Conservation (phyloP, 2,113 vertebrate species). For the Cyphomyrus discorhynchus region DNA sequence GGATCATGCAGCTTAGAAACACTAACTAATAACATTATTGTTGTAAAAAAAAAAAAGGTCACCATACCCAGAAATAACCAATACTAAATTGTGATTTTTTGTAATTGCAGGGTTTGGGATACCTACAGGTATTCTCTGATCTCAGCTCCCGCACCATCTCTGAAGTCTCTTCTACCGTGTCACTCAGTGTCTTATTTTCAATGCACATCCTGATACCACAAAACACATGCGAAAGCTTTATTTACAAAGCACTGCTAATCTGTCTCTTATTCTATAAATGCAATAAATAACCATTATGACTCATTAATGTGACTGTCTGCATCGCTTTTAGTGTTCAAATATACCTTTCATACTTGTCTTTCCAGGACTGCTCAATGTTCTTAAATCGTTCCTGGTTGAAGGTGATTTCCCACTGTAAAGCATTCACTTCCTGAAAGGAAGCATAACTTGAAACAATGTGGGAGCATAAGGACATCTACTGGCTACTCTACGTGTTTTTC, state of each 20-base stretch:
- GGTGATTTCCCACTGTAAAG: conserved; percentile 85
- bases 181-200: conserved; percentile 73
- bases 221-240: background rate
- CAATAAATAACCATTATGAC: background rate
- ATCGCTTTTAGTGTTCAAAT: background rate
- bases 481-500: background rate
- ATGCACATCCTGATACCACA: conserved; percentile 59
- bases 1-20: background rate
- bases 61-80: background rate
- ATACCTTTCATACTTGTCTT: conserved; percentile 73
- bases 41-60: background rate
- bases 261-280: background rate
- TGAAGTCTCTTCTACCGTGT: conserved; percentile 65
- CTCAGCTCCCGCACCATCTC: conserved; percentile 66
- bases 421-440: conserved; percentile 76
- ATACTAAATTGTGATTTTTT: background rate
- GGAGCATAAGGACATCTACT: background rate
- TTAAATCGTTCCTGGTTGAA: conserved; percentile 81
- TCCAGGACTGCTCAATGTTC: conserved; percentile 75
- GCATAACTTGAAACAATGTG: conserved; percentile 31
- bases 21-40: background rate
- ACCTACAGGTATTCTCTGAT: conserved; percentile 74
- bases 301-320: background rate
- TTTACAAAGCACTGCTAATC: background rate
- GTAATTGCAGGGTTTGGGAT: background rate